Conservation (phyloP, 1,140 invertebrate genomes). For the Caenorhabditis inopinata region DNA sequence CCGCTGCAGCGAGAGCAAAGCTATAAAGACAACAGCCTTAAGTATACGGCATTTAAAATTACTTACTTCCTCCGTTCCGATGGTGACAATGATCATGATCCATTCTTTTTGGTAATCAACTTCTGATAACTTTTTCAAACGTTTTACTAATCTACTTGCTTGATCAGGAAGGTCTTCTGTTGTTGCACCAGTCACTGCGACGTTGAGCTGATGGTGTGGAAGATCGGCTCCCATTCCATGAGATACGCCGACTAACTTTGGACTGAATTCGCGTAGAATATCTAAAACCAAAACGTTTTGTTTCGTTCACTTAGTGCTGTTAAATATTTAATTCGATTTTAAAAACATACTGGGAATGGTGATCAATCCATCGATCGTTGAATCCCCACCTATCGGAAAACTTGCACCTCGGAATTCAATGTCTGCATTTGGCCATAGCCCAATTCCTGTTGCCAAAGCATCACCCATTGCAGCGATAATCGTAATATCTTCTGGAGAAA, state of each 20-base stretch:
- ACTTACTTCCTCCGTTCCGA: conserved; percentile 63
- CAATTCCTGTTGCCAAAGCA: conserved; percentile 55
- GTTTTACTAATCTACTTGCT: conserved; percentile 54
- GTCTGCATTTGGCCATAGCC: conserved; percentile 60
- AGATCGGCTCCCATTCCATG: conserved; percentile 64
- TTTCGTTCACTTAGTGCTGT: neutral
- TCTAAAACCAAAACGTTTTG: conserved; percentile 45
- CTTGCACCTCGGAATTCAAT: conserved; percentile 65
- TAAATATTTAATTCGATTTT: neutral
- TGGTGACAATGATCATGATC: conserved; percentile 64
- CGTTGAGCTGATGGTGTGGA: conserved; percentile 63
- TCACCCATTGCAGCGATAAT: conserved; percentile 51
- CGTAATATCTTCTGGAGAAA: conserved; percentile 48
- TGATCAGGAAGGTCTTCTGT: conserved; percentile 58
- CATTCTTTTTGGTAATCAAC: conserved; percentile 58
- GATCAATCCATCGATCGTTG: conserved; percentile 62
- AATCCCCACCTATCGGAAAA: conserved; percentile 64
- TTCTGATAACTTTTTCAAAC: conserved; percentile 55
- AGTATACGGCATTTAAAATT: too few species aligned
- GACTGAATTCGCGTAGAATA: conserved; percentile 62
- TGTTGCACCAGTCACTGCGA: conserved; percentile 56
- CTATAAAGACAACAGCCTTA: too few species aligned
- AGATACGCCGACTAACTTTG: conserved; percentile 54
- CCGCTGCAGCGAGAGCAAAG: conserved; percentile 54
- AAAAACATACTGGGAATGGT: conserved; percentile 56